These are phyloP conservation scores for Sphenodon punctatus DNA, from an alignment of 2,797 vertebrate genomes.

Conservation along the genomic window DNA sequence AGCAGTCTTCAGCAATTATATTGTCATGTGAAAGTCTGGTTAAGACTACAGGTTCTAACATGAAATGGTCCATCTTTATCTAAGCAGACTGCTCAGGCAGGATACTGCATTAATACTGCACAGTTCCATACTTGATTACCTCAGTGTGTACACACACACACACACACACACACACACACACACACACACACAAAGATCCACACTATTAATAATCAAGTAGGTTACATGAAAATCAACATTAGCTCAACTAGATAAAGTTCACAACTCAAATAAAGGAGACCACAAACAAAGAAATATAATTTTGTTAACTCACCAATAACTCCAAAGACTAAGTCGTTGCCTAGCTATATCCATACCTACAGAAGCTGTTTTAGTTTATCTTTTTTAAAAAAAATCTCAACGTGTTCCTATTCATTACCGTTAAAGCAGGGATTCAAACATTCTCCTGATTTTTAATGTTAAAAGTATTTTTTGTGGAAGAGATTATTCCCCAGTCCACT, in stretches of 20 bases:
- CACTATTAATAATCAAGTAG: not conserved
- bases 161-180: rapidly evolving
- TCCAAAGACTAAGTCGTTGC: not conserved
- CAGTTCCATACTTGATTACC: not conserved
- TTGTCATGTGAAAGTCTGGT: not conserved
- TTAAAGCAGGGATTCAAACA: not conserved
- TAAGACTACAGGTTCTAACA: constrained; percentile 72
- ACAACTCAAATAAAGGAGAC: not conserved
- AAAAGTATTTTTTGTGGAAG: not conserved
- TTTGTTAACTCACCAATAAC: not conserved
- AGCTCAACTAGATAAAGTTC: not conserved
- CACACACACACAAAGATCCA: rapidly evolving
- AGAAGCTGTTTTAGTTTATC: not conserved
- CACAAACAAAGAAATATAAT: not conserved
- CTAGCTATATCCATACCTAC: not conserved
- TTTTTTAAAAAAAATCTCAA: too few species aligned
- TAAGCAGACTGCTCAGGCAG: constrained; percentile 1
- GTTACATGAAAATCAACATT: rapidly evolving
- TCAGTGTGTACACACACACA: too few species aligned
- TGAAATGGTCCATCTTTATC: constrained; percentile 13
- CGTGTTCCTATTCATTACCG: not conserved
- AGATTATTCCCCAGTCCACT: not conserved
- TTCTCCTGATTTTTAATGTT: not conserved
- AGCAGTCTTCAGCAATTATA: not conserved
- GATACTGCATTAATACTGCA: constrained; percentile 69